phyloP scores from a whole-genome alignment of 2,797 vertebrate species.

The Hyperoplus immaculatus region DNA sequence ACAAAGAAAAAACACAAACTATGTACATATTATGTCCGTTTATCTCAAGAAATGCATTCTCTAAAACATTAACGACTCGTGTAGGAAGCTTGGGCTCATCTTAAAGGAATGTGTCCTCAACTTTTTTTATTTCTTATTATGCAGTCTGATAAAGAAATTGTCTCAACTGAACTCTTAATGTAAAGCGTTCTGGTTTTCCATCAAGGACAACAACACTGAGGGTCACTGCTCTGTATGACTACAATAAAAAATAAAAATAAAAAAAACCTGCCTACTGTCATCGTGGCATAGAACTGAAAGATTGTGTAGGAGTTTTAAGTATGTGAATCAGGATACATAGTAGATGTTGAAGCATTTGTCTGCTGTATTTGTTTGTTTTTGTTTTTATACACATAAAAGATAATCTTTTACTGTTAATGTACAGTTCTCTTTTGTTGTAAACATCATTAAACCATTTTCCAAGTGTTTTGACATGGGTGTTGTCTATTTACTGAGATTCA shows the following conservation, averaged over 20 bases:
- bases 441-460: conserved; percentile 99
- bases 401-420: conserved; percentile 99
- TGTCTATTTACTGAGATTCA: conserved; percentile 46
- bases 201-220: conserved; percentile 77
- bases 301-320: conserved; percentile 93
- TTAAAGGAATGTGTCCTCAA: conserved; percentile 82
- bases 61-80: conserved; percentile 84
- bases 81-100: conserved; percentile 85
- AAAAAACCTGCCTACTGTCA: conserved; percentile 77
- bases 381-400: conserved; percentile 93
- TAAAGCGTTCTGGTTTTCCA: conserved; percentile 75
- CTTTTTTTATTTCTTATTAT: conserved; percentile 73
- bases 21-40: conserved; percentile 93
- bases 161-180: conserved; percentile 74
- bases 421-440: conserved; percentile 99
- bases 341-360: conserved; percentile 99
- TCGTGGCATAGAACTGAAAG: conserved; percentile 90
- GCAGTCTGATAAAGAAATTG: conserved; percentile 75
- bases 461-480: conserved; percentile 93
- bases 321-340: conserved; percentile 97
- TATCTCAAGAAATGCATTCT: conserved; percentile 87
- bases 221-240: conserved; percentile 89
- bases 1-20: conserved; percentile 70
- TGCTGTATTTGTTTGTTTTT: conserved; percentile 95
- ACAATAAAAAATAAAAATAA: conserved; percentile 57